Conservation (phyloP, 2,113 vertebrate genomes). For the Ibidorhyncha struthersii region DNA sequence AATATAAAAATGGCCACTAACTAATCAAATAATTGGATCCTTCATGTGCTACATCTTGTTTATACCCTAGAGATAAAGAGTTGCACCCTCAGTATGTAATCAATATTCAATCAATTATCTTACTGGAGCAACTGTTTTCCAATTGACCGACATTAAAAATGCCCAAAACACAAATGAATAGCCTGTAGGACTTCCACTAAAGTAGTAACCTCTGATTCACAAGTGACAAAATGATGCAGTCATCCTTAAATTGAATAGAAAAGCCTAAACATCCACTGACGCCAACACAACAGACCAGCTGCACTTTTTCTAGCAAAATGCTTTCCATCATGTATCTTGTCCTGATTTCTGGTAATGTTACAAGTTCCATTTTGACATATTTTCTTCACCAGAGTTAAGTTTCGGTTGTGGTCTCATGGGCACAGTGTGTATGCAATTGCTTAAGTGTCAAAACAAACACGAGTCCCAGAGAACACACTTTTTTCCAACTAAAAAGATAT, state of each 20-base stretch:
- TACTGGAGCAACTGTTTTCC: conserved; percentile 10
- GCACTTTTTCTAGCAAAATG: background rate
- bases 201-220: background rate
- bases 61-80: background rate
- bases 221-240: background rate
- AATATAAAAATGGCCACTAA: background rate
- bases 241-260: background rate
- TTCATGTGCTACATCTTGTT: conserved; percentile 19
- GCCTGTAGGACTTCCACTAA: background rate
- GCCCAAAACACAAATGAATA: background rate
- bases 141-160: background rate
- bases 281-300: background rate
- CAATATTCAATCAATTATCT: conserved; percentile 11
- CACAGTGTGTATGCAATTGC: background rate
- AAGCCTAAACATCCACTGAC: background rate
- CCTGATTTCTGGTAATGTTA: background rate
- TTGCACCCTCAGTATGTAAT: background rate
- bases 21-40: background rate
- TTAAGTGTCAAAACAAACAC: background rate
- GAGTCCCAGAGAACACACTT: background rate
- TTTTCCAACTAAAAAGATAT: background rate
- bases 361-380: background rate
- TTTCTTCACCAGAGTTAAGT: background rate
- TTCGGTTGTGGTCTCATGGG: background rate
- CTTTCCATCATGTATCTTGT: background rate